Evolutionary conservation across 1,140 invertebrate genomes (phyloP).

Genomic region (Sipha flava): DNA sequence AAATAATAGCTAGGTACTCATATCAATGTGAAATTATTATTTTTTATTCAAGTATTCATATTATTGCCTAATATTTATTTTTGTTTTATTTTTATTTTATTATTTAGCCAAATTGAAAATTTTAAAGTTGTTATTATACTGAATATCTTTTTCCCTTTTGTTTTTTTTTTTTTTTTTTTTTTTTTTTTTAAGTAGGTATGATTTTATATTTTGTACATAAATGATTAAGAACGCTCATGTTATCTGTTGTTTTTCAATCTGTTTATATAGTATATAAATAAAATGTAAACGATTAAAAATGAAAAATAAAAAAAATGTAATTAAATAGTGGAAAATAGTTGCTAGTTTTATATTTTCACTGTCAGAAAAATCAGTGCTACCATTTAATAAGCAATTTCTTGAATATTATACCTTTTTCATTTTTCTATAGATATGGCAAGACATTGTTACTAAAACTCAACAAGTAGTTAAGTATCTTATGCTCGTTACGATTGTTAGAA

Average conservation of each 20-base stretch:
- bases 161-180: background rate
- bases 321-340: constrained; percentile 26
- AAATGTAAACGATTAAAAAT: constrained; percentile 33
- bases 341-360: background rate
- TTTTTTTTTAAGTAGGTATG: constrained; percentile 26
- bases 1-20: constrained; percentile 8
- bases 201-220: constrained; percentile 31
- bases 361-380: background rate
- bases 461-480: no score
- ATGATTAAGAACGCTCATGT: constrained; percentile 30
- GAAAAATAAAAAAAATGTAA: constrained; percentile 28
- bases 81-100: constrained; percentile 29
- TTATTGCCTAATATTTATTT: constrained; percentile 27
- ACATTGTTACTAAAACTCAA: no score
- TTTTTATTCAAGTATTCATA: constrained; percentile 28
- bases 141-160: constrained; percentile 16
- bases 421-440: no score
- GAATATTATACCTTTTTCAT: no score
- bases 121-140: constrained; percentile 32
- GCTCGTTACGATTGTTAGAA: no score
- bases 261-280: constrained; percentile 28
- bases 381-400: no score
- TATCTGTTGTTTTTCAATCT: constrained; percentile 33
- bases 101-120: constrained; percentile 33
- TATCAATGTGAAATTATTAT: constrained; percentile 25